Base-by-base conservation (phyloP, 2,113 vertebrate genomes). In the Phocoena phocoena region DNA sequence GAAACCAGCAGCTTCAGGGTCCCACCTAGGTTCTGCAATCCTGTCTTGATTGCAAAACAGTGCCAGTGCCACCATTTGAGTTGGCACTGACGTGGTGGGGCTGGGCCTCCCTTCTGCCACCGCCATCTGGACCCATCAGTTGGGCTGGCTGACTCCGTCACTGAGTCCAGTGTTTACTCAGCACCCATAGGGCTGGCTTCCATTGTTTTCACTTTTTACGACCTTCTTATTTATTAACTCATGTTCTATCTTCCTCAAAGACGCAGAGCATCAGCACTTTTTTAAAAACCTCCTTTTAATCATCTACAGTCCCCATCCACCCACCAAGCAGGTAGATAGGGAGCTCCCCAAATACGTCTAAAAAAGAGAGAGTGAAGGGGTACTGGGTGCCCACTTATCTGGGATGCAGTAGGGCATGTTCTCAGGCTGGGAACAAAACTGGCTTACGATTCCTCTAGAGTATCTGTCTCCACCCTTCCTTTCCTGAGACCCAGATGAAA, bases 151-250 rank as follows among this genome's bases (percentile, higher is more conserved):
- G 83, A 82, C 86, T 87, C 67, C 18, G 18, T 21, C 41, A 7
- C 28, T 4, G 15, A 55, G 44, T 47, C 63, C 47, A 36, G 36
- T 0, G 1, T 88, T 92, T 81, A 88, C 93, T 96, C 84, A 93
- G 88, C 95, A 81, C n/a, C 3, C 11, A 36, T 20, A 82, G 67
- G 80, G 28, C 55, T 79, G 58, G 17, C 12, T 80, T 60, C 67
- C 58, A 14, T 17, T 25, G 53, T 63, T 67, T 9, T 33, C 73
- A 53, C n/a, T 91, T 90, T 68, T 76, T 28, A 44, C 12, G 65
- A 47, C 53, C n/a, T 28, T 74, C 60, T 58, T 96, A 50, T 47
- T 96, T 82, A 88, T 96, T 96, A 96, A 87, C 90, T 70, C 21
- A 11, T 76, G 68, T 68, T 95, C 80, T 63, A 33, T 70, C 44